Conservation (phyloP, 2,113 vertebrate genomes). For the Pelecanus crispus region DNA sequence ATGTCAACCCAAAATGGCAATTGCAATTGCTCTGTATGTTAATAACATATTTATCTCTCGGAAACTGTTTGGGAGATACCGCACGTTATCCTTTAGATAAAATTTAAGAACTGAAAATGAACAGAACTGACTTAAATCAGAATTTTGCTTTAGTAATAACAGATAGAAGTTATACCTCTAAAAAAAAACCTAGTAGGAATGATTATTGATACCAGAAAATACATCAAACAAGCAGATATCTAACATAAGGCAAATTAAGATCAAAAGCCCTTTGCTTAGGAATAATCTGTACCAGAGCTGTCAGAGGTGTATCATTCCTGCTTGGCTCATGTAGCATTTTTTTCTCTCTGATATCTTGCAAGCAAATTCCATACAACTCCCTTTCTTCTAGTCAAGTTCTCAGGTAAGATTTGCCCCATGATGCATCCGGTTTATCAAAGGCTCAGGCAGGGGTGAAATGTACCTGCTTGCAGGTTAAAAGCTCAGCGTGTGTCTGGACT, state of each 20-base stretch:
- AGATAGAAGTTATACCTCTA: not conserved
- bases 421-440: not conserved
- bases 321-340: not conserved
- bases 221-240: not conserved
- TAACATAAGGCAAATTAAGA: not conserved
- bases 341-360: not conserved
- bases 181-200: not conserved
- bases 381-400: not conserved
- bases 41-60: not conserved
- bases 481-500: not conserved
- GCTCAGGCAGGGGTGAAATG: not conserved
- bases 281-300: not conserved
- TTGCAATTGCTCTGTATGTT: not conserved
- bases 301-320: not conserved
- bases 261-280: not conserved
- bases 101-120: not conserved
- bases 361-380: not conserved
- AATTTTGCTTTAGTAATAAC: not conserved
- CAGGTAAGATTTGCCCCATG: not conserved
- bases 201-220: not conserved
- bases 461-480: not conserved
- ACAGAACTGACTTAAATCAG: not conserved
- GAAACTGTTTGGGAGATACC: not conserved
- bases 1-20: not conserved
- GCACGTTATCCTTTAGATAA: not conserved